Percentiles rank a stretch among this genome's conserved stretches.
These are phyloP conservation scores for Cosmia trapezina DNA, from an alignment of 2,888 invertebrate species.

Conservation along the genomic window DNA sequence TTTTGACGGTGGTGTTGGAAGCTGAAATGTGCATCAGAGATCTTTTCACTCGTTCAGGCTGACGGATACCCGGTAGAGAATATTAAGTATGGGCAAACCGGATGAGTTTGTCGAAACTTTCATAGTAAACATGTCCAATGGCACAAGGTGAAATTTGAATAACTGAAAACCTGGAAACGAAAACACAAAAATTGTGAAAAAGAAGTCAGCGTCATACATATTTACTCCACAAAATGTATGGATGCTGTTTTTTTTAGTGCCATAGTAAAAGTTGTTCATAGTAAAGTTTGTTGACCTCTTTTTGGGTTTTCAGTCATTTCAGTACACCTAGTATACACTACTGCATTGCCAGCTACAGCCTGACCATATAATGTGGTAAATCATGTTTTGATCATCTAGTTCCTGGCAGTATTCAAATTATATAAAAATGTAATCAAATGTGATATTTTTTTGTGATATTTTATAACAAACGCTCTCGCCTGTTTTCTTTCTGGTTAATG, in stretches of 20 bases:
- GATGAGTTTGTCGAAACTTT: not conserved
- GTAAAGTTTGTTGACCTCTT: too few relatives aligned
- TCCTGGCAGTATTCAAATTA: not conserved
- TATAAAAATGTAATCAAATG: not conserved
- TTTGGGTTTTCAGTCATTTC: not conserved
- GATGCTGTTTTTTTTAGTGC: not conserved
- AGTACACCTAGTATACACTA: not conserved
- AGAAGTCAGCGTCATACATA: not conserved
- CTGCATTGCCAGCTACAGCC: not conserved
- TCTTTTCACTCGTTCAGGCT: not conserved
- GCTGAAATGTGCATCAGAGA: not conserved
- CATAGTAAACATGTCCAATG: not conserved
- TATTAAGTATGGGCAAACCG: not conserved
- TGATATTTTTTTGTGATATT: too few relatives aligned
- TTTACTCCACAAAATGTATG: not conserved
- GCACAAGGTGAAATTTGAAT: not conserved
- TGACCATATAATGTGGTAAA: not conserved
- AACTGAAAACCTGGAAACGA: not conserved
- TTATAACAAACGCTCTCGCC: too few relatives aligned
- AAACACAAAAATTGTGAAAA: not conserved
- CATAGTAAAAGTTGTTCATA: too few relatives aligned
- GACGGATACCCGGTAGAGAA: not conserved
- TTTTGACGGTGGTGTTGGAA: conserved; percentile 4
- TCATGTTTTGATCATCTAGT: not conserved
- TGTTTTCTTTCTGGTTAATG: too few relatives aligned